Base-by-base conservation (phyloP, 2,888 invertebrate species). In the Drosophila rubida region DNA sequence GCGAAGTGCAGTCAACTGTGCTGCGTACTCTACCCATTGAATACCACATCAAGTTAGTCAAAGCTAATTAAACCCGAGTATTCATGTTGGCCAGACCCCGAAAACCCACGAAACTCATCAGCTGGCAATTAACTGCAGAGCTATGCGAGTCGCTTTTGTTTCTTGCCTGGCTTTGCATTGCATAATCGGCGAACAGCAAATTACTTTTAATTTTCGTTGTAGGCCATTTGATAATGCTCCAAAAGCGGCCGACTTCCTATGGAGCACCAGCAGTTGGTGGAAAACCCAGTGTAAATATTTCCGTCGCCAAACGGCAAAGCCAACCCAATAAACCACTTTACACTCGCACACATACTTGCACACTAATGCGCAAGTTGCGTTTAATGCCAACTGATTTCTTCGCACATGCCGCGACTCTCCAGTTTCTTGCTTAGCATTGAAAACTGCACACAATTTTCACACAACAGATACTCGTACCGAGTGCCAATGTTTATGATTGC, bases 141-240 rank as follows among this genome's bases (percentile, higher is more conserved):
- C 30, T 35, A 46, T 58, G 41, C n/a, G n/a, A n/a, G n/a, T n/a
- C n/a, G 39, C 27, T 51, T 45, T 60, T 42, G 22, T 30, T 48
- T 6, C 7, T 46, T 35, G 53, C 42, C 42, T 67, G 59, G 35
- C n/a, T n/a, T n/a, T n/a, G 25, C 30, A 70, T 82, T 82, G 55
- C 74, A 66, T 74, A 86, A 86, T 30, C 51, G 16, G 23, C 37
- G 41, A 62, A 32, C 61, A 69, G 80, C 70, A 78, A 83, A 83
- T 80, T 82, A 69, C 72, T 62, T 69, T 80, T 86, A 58, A 78
- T 86, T 86, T 82, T 78, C 72, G 71, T 86, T 77, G 74, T 78
- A 65, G 69, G 74, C 81, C 80, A 80, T 69, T 74, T 80, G 75
- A 71, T 69, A 82, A 51, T 45, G 49, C 53, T 44, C 23, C n/a